Conservation (phyloP, 1,140 invertebrate species). For the Heliconius melpomene region DNA sequence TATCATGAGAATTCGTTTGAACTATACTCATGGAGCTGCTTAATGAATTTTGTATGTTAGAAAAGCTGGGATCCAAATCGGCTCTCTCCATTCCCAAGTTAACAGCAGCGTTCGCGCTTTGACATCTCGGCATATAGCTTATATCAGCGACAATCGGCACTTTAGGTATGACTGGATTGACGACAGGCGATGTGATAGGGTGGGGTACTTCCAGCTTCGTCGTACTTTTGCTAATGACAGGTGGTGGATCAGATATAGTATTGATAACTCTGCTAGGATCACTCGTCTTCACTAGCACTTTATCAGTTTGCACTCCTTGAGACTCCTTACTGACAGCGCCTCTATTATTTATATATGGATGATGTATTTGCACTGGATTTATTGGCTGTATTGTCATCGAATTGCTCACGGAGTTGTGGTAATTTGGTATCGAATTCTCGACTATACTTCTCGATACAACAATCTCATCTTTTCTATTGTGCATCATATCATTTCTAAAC, state of each 20-base stretch:
- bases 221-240: constrained; percentile 66
- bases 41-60: constrained; percentile 60
- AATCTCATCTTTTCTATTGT: constrained; percentile 67
- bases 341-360: constrained; percentile 67
- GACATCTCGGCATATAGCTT: constrained; percentile 75
- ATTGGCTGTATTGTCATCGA: constrained; percentile 75
- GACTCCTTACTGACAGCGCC: constrained; percentile 67
- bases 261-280: constrained; percentile 58
- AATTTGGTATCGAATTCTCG: constrained; percentile 61
- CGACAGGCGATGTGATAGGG: constrained; percentile 73
- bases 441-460: constrained; percentile 65
- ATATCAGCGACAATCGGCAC: constrained; percentile 69
- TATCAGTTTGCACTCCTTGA: constrained; percentile 73
- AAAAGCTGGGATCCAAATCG: constrained; percentile 61
- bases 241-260: constrained; percentile 52
- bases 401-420: constrained; percentile 61
- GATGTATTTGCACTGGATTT: constrained; percentile 60
- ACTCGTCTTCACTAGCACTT: constrained; percentile 59
- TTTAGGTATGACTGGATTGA: constrained; percentile 73
- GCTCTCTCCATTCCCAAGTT: constrained; percentile 68
- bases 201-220: constrained; percentile 76
- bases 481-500: constrained; percentile 61
- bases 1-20: constrained; percentile 63
- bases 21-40: constrained; percentile 63
- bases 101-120: constrained; percentile 72